Evolutionary conservation across 2,113 vertebrate species (phyloP).

Genomic region (Cariama cristata): DNA sequence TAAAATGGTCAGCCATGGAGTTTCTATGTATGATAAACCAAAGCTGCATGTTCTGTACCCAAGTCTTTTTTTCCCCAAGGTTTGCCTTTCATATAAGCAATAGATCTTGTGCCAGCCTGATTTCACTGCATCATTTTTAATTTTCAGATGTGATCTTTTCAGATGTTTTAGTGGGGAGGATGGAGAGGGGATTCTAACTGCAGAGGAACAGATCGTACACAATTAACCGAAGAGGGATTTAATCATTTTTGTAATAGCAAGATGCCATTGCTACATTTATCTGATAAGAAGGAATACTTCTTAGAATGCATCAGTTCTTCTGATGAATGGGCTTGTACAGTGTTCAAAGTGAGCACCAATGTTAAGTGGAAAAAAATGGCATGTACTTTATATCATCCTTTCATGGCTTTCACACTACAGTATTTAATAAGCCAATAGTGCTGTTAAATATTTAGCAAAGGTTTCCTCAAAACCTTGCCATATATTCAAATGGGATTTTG

Average conservation of each 20-base stretch:
- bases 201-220: slow-evolving; percentile 47
- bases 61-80: not conserved
- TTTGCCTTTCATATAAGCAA: slow-evolving; percentile 38
- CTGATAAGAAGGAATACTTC: slow-evolving; percentile 69
- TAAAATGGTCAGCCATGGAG: slow-evolving; percentile 18
- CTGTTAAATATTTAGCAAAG: slow-evolving; percentile 76
- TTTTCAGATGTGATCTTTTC: slow-evolving; percentile 51
- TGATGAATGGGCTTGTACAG: slow-evolving; percentile 64
- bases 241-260: slow-evolving; percentile 68
- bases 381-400: slow-evolving; percentile 45
- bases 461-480: slow-evolving; percentile 45
- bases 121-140: slow-evolving; percentile 18
- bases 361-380: slow-evolving; percentile 52
- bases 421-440: slow-evolving; percentile 65
- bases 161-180: slow-evolving; percentile 3
- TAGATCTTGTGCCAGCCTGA: not conserved
- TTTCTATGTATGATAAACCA: slow-evolving; percentile 20
- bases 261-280: slow-evolving; percentile 59
- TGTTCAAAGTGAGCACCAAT: slow-evolving; percentile 59
- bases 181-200: not conserved
- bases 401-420: slow-evolving; percentile 34
- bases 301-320: slow-evolving; percentile 61
- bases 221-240: slow-evolving; percentile 67
- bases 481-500: slow-evolving; percentile 67
- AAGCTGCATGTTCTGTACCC: not conserved